These are phyloP conservation scores for Thereva nobilitata DNA, from an alignment of 2,888 invertebrate genomes.

Conservation along the genomic window DNA sequence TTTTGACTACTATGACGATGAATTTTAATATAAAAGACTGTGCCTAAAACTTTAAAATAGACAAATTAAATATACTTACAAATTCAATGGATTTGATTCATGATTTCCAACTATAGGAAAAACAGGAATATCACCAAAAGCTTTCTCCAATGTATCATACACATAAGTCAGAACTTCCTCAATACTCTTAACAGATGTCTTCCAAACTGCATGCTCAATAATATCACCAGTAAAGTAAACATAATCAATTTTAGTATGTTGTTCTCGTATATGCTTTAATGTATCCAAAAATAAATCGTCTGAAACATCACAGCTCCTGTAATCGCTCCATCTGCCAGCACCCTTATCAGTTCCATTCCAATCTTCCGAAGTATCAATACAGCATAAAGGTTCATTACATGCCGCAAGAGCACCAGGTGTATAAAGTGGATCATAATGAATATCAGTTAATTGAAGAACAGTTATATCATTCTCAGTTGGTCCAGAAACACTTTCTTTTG, in stretches of 20 bases:
- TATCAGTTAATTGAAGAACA: constrained; percentile 59
- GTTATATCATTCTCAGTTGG: constrained; percentile 33
- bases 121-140: constrained; percentile 68
- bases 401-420: constrained; percentile 67
- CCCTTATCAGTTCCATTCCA: constrained; percentile 47
- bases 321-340: constrained; percentile 84
- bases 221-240: constrained; percentile 87
- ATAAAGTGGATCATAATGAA: constrained; percentile 79
- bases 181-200: constrained; percentile 71
- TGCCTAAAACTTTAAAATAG: constrained; percentile 35
- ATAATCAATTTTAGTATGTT: constrained; percentile 66
- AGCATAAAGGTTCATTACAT: constrained; percentile 79
- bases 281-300: constrained; percentile 69
- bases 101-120: constrained; percentile 81
- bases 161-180: constrained; percentile 62
- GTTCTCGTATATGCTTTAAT: constrained; percentile 64
- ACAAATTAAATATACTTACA: constrained; percentile 62
- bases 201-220: constrained; percentile 87
- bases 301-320: constrained; percentile 76
- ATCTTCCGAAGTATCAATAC: constrained; percentile 59
- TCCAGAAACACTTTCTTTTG: background rate
- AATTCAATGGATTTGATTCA: constrained; percentile 80
- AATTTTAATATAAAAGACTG: no score
- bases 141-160: constrained; percentile 60
- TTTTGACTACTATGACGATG: no score